Percentiles rank a stretch among this genome's conserved stretches.
Conservation (phyloP, 1,140 invertebrate genomes). For the Hyphantria cunea region DNA sequence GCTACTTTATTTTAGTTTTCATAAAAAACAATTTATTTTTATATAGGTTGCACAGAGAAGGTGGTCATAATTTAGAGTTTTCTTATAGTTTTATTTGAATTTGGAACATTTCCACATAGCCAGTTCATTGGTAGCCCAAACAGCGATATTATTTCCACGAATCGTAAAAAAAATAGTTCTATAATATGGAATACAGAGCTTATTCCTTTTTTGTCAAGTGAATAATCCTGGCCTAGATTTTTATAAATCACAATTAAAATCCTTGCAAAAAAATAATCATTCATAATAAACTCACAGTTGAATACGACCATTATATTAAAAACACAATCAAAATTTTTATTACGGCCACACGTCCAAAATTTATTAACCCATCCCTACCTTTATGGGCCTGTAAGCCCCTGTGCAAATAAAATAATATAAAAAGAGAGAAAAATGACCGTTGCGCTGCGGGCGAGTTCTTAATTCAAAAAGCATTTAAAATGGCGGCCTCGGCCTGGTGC, state of each 20-base stretch:
- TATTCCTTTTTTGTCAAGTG: no score
- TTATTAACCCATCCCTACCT: slow-evolving; percentile 35
- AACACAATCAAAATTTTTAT: slow-evolving; percentile 32
- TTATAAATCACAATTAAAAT: no score
- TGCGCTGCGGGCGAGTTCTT: slow-evolving; percentile 33
- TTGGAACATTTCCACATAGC: not conserved
- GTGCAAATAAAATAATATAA: slow-evolving; percentile 40
- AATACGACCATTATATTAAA: slow-evolving; percentile 19
- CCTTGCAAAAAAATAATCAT: slow-evolving; percentile 12
- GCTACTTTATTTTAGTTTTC: no score
- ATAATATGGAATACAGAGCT: no score
- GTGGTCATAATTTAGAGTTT: no score
- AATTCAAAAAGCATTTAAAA: slow-evolving; percentile 29
- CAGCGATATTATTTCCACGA: no score
- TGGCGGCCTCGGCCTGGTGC: slow-evolving; percentile 19
- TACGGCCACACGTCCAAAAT: slow-evolving; percentile 27
- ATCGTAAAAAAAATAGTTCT: no score
- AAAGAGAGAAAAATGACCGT: slow-evolving; percentile 35
- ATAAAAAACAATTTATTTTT: not conserved
- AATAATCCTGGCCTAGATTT: no score
- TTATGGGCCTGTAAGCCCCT: slow-evolving; percentile 39
- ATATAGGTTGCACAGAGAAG: no score
- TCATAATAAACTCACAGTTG: slow-evolving; percentile 13
- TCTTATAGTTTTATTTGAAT: no score
- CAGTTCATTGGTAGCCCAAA: not conserved